Evolutionary conservation across 2,113 vertebrate species (phyloP).

Genomic region (Leptobrachium ailaonicum): DNA sequence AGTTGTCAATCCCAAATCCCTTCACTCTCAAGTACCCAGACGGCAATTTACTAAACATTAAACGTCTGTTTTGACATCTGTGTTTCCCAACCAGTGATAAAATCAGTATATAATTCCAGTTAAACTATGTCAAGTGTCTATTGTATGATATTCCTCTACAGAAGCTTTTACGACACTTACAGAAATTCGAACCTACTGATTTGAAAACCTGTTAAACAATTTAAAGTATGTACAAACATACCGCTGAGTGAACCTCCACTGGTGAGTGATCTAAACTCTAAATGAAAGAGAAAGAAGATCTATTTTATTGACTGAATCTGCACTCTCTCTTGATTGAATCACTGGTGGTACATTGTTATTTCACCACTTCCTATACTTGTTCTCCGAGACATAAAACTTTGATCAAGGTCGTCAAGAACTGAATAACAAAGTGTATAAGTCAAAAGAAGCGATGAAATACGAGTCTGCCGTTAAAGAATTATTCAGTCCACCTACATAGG

Average conservation of each 20-base stretch:
- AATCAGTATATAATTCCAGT: not conserved
- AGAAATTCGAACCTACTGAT: not conserved
- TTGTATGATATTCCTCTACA: not conserved
- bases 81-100: not conserved
- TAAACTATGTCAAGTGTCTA: not conserved
- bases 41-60: no score
- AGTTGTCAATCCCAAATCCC: no score
- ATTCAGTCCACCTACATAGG: conserved; percentile 1
- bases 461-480: not conserved
- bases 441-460: conserved; percentile 19
- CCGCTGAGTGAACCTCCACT: not conserved
- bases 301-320: conserved; percentile 3
- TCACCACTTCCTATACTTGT: conserved; percentile 21
- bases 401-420: conserved; percentile 22
- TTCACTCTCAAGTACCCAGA: no score
- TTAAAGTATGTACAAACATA: not conserved
- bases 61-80: not conserved
- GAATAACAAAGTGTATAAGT: conserved; percentile 13
- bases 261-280: not conserved
- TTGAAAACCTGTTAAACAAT: not conserved
- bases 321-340: conserved; percentile 15
- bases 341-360: conserved; percentile 10
- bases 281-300: conserved; percentile 8
- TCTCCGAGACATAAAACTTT: conserved; percentile 20
- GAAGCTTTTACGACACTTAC: not conserved